Evolutionary conservation across 1,140 invertebrate genomes (phyloP), one percentile per base, ranked within the genome.

Genomic region (Onthophagus taurus): DNA sequence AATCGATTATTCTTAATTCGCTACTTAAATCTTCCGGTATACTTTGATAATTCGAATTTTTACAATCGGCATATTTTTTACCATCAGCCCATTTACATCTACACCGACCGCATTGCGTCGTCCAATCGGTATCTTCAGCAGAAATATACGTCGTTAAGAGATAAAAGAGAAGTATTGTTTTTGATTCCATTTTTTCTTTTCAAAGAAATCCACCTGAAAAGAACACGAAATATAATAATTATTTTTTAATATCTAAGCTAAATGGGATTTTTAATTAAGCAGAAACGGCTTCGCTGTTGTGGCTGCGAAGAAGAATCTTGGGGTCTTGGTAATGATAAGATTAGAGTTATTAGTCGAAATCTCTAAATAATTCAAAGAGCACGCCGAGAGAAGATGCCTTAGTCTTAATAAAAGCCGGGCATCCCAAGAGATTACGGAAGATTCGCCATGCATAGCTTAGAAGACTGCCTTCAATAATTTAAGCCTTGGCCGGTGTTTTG

Each of bases 21-120:
- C 72, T 61, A 49, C 81, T 85, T 7, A 90, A 64, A 13, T 75
- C 70, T 16, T 65, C 65, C 0, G 87, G 87, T 37, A 92, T 78
- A 42, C 77, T 64, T 44, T 73, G 71, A 67, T 60, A 52, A 26
- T 51, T 44, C 21, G 51, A 47, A 34, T 13, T 74, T 66, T 74
- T 75, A 57, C 89, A 92, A 46, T 89, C 83, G 0, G 85, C 87
- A 13, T 78, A 80, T 59, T 83, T 86, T 60, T 82, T 87, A 1
- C 87, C 85, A 31, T 77, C 80, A 3, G 76, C 73, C 84, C 85
- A 89, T 42, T 78, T 77, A 55, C 85, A 88, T 52, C 80, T 80
- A 66, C 85, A 88, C 19, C 66, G 68, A 18, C 68, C 57, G 48
- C 67, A 68, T 31, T 72, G 72, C 13, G 66, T 60, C 50, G 67